A percentile compares a stretch with the other conserved stretches of the same genome.
Evolutionary conservation across 1,140 invertebrate species (phyloP).

Genomic region (Bilobella aurantiaca): DNA sequence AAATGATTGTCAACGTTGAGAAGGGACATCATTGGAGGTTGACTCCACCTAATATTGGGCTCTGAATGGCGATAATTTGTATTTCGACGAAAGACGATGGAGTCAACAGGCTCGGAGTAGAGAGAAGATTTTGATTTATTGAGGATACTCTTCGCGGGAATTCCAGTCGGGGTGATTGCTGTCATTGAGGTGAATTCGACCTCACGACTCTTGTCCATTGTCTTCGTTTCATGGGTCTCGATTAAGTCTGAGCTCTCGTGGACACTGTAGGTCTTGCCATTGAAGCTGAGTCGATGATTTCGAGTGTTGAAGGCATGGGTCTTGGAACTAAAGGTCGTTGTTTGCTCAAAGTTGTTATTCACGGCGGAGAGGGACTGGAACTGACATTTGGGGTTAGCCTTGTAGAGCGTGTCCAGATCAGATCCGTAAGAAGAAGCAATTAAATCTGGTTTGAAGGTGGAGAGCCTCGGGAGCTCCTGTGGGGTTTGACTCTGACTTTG

Average conservation of each 20-base stretch:
- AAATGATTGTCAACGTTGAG: slow-evolving; percentile 15
- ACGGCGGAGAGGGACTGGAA: slow-evolving; percentile 14
- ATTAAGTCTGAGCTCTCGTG: not conserved
- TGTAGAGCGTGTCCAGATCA: slow-evolving; percentile 22
- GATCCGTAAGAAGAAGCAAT: slow-evolving; percentile 28
- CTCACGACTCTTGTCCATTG: not conserved
- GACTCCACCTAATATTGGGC: slow-evolving; percentile 33
- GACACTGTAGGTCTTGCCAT: slow-evolving; percentile 21
- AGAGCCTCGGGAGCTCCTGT: slow-evolving; percentile 19
- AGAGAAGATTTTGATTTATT: slow-evolving; percentile 17
- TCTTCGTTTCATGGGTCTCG: not conserved
- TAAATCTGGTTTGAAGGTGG: slow-evolving; percentile 31
- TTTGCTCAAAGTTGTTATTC: slow-evolving; percentile 16
- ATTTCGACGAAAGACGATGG: slow-evolving; percentile 27
- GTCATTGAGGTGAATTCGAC: not conserved
- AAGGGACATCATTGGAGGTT: slow-evolving; percentile 23
- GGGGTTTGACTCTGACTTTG: not conserved
- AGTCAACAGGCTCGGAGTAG: slow-evolving; percentile 34
- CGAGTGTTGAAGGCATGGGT: slow-evolving; percentile 6
- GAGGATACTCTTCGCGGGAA: slow-evolving; percentile 1
- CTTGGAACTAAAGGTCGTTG: not conserved
- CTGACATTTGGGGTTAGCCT: slow-evolving; percentile 15
- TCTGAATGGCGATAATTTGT: slow-evolving; percentile 30
- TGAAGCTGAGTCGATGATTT: slow-evolving; percentile 28
- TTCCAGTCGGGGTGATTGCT: not conserved